A percentile compares a stretch with the other conserved stretches of the same genome.
Evolutionary conservation across 2,113 vertebrate genomes (phyloP).

Genomic region (Lutjanus erythropterus): DNA sequence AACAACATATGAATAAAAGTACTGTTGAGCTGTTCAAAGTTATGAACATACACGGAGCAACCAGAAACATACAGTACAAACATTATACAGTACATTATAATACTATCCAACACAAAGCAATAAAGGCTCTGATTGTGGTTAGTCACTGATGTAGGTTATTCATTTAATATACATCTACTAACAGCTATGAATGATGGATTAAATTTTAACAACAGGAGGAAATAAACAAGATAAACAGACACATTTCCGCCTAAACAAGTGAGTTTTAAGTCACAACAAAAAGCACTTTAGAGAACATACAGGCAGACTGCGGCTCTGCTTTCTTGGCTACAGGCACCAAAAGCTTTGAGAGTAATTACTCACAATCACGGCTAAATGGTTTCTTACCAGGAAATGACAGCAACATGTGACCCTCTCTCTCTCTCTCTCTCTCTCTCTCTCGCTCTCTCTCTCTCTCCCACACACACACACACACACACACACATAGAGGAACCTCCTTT

Average conservation of each 20-base stretch:
- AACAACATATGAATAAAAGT: neutral
- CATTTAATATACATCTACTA: neutral
- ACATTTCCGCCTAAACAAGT: neutral
- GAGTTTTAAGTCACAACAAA: neutral
- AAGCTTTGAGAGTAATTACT: constrained; percentile 34
- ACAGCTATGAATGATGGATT: neutral
- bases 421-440: neutral
- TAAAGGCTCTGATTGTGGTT: neutral
- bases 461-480: constrained; percentile 33
- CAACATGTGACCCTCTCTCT: constrained; percentile 18
- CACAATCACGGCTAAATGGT: constrained; percentile 4
- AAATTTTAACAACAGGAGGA: neutral
- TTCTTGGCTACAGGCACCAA: neutral
- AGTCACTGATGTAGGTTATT: neutral
- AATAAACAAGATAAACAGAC: neutral
- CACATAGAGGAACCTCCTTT: constrained; percentile 39
- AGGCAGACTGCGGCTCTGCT: neutral
- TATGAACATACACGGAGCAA: neutral
- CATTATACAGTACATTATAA: neutral
- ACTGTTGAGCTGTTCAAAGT: neutral
- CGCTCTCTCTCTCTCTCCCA: neutral
- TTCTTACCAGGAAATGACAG: constrained; percentile 44
- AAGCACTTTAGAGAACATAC: neutral
- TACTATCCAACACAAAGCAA: neutral
- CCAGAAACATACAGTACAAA: neutral